Conservation (phyloP, 1,140 invertebrate genomes). For the Halictus rubicundus region DNA sequence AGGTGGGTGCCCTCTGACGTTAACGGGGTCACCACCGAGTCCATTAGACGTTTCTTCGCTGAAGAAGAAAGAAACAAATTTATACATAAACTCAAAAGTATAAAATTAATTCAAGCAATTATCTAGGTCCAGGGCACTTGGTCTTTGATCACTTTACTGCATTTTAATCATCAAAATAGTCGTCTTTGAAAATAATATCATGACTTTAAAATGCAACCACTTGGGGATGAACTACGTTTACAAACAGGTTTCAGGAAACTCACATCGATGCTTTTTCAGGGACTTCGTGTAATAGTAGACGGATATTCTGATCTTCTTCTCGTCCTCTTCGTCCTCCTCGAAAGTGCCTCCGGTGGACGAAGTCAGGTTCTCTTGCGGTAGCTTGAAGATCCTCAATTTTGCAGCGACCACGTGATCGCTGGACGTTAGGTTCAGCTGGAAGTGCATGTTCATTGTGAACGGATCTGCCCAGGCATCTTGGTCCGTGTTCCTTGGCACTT, state of each 20-base stretch:
- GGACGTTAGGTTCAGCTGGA: conserved; percentile 80
- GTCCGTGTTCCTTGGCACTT: conserved; percentile 81
- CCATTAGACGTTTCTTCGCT: conserved; percentile 82
- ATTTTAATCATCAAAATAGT: no score
- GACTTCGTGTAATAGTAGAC: conserved; percentile 83
- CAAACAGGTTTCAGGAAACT: conserved; percentile 34
- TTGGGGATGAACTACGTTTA: no score
- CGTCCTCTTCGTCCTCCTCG: conserved; percentile 77
- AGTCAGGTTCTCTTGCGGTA: conserved; percentile 77
- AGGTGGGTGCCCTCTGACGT: conserved; percentile 71
- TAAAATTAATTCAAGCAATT: no score
- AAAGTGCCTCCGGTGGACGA: conserved; percentile 55
- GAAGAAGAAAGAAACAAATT: not conserved
- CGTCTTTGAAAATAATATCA: no score
- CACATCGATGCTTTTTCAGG: conserved; percentile 82
- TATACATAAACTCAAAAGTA: no score
- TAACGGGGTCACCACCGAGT: conserved; percentile 80
- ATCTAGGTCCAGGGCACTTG: no score
- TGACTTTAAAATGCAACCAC: no score
- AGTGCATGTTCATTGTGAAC: conserved; percentile 82
- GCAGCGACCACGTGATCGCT: conserved; percentile 80
- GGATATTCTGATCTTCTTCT: conserved; percentile 83
- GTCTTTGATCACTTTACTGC: no score
- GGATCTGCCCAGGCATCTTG: conserved; percentile 80
- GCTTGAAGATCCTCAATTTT: conserved; percentile 81